A percentile compares a stretch with the other conserved stretches of the same genome.
phyloP scores from a whole-genome alignment of 1,140 invertebrate genomes.

The Nephila pilipes region DNA sequence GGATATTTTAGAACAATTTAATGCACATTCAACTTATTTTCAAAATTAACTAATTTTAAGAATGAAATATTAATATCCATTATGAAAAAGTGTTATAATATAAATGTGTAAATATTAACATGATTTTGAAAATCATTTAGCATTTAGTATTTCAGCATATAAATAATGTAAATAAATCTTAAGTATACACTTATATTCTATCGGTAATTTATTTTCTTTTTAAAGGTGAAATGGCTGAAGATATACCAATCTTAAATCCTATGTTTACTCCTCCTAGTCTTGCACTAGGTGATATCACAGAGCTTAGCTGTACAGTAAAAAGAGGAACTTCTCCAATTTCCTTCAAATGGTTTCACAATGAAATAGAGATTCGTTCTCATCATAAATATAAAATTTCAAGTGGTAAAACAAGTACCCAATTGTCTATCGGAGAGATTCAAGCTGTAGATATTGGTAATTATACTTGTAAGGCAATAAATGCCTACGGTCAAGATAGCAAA shows the following conservation, averaged over 20 bases:
- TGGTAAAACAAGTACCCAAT: not conserved
- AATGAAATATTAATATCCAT: no score
- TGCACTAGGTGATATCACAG: constrained; percentile 51
- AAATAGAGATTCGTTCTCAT: not conserved
- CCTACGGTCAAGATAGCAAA: constrained; percentile 77
- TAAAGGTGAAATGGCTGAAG: not conserved
- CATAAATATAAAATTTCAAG: constrained; percentile 41
- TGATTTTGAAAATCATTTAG: no score
- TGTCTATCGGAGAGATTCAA: constrained; percentile 38
- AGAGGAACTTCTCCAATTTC: constrained; percentile 53
- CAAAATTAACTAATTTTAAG: no score
- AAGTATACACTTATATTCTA: no score
- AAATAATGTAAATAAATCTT: no score
- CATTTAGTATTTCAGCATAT: no score
- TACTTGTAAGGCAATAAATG: constrained; percentile 79
- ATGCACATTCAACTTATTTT: no score
- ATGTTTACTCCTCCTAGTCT: constrained; percentile 51
- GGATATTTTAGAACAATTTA: no score
- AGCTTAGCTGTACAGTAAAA: constrained; percentile 54
- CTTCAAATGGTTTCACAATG: constrained; percentile 51
- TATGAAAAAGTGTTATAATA: no score
- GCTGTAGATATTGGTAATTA: constrained; percentile 78
- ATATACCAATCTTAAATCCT: constrained; percentile 48
- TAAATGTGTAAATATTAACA: no score
- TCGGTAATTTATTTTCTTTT: not conserved